These are phyloP conservation scores for Acronicta leporina DNA, from an alignment of 2,888 invertebrate species.

Conservation along the genomic window DNA sequence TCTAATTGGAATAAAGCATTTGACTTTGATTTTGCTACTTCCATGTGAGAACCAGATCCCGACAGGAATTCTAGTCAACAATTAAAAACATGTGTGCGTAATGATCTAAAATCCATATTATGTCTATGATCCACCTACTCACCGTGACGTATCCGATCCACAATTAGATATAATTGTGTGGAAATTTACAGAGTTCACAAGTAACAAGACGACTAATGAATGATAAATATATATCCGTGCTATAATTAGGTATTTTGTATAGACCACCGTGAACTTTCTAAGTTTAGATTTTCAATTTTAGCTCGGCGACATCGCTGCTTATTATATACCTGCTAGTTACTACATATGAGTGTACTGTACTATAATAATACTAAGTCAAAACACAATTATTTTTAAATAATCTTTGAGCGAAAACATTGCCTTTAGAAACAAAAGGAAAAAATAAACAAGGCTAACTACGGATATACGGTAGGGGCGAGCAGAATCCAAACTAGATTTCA, in stretches of 20 bases:
- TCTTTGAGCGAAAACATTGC: background rate
- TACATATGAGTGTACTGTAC: background rate
- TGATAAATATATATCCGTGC: conserved; percentile 3
- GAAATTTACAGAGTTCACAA: background rate
- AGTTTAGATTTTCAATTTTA: conserved; percentile 8
- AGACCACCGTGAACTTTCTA: conserved; percentile 4
- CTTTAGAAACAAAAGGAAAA: background rate
- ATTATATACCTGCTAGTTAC: background rate
- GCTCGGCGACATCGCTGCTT: background rate
- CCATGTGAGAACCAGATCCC: too few species aligned
- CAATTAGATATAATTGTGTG: background rate
- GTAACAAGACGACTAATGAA: background rate
- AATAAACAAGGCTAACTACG: background rate
- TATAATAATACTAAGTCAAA: background rate
- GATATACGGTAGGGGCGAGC: too few species aligned
- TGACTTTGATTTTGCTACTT: too few species aligned
- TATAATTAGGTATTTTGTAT: conserved; percentile 4
- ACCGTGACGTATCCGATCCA: background rate
- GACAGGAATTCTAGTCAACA: background rate
- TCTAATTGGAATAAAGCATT: too few species aligned
- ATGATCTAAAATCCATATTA: background rate
- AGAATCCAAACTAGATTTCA: too few species aligned
- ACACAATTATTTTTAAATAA: background rate
- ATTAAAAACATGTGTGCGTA: background rate
- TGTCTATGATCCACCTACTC: background rate